Conservation (phyloP, 2,113 vertebrate genomes). For the Heterocephalus glaber region DNA sequence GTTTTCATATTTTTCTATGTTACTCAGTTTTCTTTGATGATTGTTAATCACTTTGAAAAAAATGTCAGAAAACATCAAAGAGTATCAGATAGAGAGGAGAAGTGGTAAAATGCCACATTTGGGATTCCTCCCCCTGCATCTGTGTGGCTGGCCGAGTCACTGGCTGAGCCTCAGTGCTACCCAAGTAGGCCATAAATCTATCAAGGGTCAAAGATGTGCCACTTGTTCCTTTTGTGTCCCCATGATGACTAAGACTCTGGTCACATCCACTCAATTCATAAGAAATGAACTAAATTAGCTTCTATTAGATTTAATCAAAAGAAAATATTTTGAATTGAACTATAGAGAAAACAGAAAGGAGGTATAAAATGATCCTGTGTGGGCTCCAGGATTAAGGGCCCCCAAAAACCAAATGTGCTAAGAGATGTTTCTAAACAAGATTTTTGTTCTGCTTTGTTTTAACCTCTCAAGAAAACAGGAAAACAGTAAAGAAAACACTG, state of each 20-base stretch:
- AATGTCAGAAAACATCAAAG: not conserved
- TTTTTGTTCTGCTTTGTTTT: not conserved
- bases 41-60: not conserved
- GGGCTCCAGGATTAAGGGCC: not conserved
- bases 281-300: not conserved
- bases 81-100: not conserved
- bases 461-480: not conserved
- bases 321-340: not conserved
- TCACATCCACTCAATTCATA: not conserved
- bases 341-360: not conserved
- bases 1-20: not conserved
- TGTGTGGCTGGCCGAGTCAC: not conserved
- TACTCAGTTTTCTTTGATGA: not conserved
- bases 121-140: not conserved
- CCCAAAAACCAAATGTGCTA: not conserved
- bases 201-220: not conserved
- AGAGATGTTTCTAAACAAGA: not conserved
- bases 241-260: not conserved
- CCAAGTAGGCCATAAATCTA: not conserved
- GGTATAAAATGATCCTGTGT: not conserved
- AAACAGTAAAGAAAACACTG: not conserved
- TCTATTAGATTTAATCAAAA: slow-evolving; percentile 10
- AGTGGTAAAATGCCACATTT: not conserved
- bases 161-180: not conserved
- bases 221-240: not conserved